Percentiles rank a stretch among this genome's conserved stretches.
Evolutionary conservation across 1,140 invertebrate species (phyloP).

Genomic region (Sitobion miscanthi): DNA sequence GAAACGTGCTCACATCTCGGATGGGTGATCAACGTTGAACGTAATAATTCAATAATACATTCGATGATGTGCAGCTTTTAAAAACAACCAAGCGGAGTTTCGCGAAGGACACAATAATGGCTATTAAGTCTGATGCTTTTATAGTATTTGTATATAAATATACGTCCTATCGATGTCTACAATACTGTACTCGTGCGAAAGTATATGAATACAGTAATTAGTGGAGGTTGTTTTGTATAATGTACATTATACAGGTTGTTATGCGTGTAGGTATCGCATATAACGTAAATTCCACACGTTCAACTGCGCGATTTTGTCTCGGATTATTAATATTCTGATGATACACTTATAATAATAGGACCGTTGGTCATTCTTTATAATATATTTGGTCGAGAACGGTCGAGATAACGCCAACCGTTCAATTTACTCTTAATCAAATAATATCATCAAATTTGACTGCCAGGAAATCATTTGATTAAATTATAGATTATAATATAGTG

Average conservation of each 20-base stretch:
- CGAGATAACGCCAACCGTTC: background rate
- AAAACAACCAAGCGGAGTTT: background rate
- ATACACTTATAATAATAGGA: background rate
- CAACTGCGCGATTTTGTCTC: background rate
- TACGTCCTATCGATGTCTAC: too few relatives aligned
- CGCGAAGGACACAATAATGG: background rate
- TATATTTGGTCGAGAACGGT: background rate
- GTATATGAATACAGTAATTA: too few relatives aligned
- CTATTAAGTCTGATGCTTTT: too few relatives aligned
- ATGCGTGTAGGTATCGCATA: background rate
- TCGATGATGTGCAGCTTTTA: background rate
- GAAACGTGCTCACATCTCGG: background rate
- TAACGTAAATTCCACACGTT: too few relatives aligned
- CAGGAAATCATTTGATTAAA: background rate
- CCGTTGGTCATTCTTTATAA: too few relatives aligned
- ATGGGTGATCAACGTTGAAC: background rate
- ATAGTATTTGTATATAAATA: too few relatives aligned
- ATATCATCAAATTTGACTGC: background rate
- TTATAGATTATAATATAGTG: too few relatives aligned
- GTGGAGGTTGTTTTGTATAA: too few relatives aligned
- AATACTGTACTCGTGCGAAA: too few relatives aligned
- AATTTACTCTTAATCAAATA: background rate
- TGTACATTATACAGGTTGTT: background rate
- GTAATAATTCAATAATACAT: background rate
- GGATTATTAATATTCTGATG: too few relatives aligned